Base-by-base conservation (phyloP, 2,113 vertebrate genomes). In the Rhabdornis inornatus region DNA sequence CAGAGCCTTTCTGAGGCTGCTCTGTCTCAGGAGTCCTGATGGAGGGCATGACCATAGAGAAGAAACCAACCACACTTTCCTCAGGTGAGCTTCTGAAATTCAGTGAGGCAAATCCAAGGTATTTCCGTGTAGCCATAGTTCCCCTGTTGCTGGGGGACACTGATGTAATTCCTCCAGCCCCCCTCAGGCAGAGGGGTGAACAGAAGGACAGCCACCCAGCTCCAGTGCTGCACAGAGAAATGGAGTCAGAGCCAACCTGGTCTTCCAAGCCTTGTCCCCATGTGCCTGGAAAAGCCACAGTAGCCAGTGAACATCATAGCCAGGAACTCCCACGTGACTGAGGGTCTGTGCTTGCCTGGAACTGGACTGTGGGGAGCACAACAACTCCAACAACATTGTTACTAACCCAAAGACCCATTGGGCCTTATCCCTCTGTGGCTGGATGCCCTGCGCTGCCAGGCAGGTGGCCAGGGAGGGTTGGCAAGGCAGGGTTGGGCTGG, bases 331-430 rank as follows among this genome's bases (percentile, higher is more conserved):
- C n/a, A 42, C 27, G n/a, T 44, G 22, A 15, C 86, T 24, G n/a
- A 65, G 17, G 12, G 28, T 40, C 20, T 64, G 33, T 28, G 10
- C 28, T 60, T 44, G 30, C 21, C 75, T 72, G 49, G n/a, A 56
- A 49, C 31, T 53, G 35, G 25, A 19, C 47, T 57, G 13, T 22
- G 40, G 56, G 22, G n/a, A 77, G 12, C 16, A 11, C 17, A 33
- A 30, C 44, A 35, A 19, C 15, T 42, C 24, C 37, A 87, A 24
- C 5, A 44, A 23, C 14, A 33, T 11, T 78, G 5, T 13, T 84
- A 7, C n/a, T 39, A 70, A n/a, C 21, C 20, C 3, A 0, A 57
- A 94, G 56, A 3, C 13, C 33, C 20, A 2, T 0, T 25, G 39
- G 23, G 14, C 20, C 9, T 23, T 25, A 19, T 4, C 82, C 25